Conservation (phyloP, 2,113 vertebrate species). For the Corythoichthys intestinalis region DNA sequence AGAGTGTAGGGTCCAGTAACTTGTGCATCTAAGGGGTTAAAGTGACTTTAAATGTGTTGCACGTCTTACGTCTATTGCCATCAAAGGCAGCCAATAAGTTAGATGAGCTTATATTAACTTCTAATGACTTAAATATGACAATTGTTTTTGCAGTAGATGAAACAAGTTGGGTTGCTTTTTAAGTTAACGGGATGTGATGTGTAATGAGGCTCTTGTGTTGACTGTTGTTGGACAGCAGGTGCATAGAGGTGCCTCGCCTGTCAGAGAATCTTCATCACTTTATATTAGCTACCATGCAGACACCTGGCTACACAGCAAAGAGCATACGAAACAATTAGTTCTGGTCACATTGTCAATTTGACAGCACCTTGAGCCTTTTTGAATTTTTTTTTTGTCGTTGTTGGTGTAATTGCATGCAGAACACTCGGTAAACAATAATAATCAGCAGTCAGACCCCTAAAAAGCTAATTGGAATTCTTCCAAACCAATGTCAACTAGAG, state of each 20-base stretch:
- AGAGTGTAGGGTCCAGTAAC: no score
- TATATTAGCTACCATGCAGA: conserved; percentile 47
- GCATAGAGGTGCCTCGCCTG: conserved; percentile 43
- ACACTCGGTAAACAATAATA: conserved; percentile 7
- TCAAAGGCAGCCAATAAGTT: no score
- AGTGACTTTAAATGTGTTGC: no score
- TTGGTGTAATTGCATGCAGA: conserved; percentile 20
- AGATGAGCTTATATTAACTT: no score
- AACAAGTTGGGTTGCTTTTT: background rate
- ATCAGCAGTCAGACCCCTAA: conserved; percentile 14
- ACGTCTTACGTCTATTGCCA: no score
- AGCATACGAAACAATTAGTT: conserved; percentile 15
- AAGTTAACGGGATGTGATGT: conserved; percentile 25
- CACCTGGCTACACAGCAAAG: conserved; percentile 37
- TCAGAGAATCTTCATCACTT: conserved; percentile 43
- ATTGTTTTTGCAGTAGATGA: background rate
- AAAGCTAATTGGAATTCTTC: conserved; percentile 30
- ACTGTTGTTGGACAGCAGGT: conserved; percentile 51
- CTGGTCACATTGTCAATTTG: conserved; percentile 2
- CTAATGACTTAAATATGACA: no score
- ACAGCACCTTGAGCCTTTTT: background rate
- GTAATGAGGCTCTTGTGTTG: conserved; percentile 37
- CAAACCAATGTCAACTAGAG: conserved; percentile 26
- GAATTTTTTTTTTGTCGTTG: conserved; percentile 10
- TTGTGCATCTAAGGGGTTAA: no score